Base-by-base conservation (phyloP, 1,140 invertebrate species). In the Colletes latitarsis region DNA sequence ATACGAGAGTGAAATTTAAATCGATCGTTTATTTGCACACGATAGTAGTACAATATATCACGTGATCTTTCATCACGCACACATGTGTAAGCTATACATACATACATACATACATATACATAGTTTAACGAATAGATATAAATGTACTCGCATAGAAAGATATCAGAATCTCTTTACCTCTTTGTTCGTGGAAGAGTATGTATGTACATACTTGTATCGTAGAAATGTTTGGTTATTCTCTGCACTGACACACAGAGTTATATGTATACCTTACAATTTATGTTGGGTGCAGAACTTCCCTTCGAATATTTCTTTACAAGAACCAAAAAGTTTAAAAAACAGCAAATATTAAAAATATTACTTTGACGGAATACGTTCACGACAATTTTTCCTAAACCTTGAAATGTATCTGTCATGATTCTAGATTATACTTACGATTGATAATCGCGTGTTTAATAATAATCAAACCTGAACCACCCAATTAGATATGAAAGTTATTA, bases 1-100 rank as follows among this genome's bases (percentile, higher is more conserved):
- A 64, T 64, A 46, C 14, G 9, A 41, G 53, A 70, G 58, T 71
- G 5, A 64, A 63, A 39, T 79, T 79, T 64, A 79, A 79, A 79
- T 79, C 69, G 77, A 79, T 79, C 49, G n/a, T n/a, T n/a, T n/a
- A 55, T 21, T 15, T 79, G 15, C 58, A 79, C 77, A 68, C 55
- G 77, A 79, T 30, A 46, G 46, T 14, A 30, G 6, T 30, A 30
- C 8, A n/a, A n/a, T n/a, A n/a, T n/a, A 73, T 64, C 77, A 79
- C 77, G 77, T 79, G 77, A 79, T 79, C 60, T 30, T 39, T 62
- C 53, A 52, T 69, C 30, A 49, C 30, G 17, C 62, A 62, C 0
- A 19, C 21, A 69, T 49, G 14, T 30, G 30, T 2, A 30, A 30
- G 30, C 21, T 62, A 68, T 52, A 70, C 41, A 52, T 77, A 15